A percentile compares a stretch with the other conserved stretches of the same genome.
Evolutionary conservation across 2,797 vertebrate species (phyloP).

Genomic region (Pogoniulus pusillus): DNA sequence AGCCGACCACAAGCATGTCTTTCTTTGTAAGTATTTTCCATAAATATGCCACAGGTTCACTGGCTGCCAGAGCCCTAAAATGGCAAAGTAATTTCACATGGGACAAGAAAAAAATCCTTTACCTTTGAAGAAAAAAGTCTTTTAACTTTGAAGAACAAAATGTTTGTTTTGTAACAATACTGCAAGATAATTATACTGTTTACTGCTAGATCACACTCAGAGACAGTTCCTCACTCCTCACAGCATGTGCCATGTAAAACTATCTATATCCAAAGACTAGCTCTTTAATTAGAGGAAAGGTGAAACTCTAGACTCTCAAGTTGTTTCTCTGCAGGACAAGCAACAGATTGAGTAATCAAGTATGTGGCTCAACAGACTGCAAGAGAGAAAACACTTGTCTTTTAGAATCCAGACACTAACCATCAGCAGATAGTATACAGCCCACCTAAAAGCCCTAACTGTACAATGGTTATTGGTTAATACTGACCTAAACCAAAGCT

Average conservation of each 20-base stretch:
- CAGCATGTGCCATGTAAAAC: background rate
- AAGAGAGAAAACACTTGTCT: background rate
- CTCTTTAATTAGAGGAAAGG: background rate
- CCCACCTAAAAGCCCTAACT: background rate
- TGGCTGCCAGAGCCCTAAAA: conserved; percentile 2
- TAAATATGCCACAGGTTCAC: conserved; percentile 22
- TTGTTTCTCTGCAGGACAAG: background rate
- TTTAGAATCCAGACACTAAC: background rate
- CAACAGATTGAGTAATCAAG: background rate
- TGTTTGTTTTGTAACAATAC: background rate
- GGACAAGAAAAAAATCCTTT: background rate
- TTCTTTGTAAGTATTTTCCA: conserved; percentile 54
- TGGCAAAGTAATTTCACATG: background rate
- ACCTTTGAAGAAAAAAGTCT: background rate
- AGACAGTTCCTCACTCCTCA: background rate
- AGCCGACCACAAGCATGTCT: conserved; percentile 37
- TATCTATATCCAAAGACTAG: background rate
- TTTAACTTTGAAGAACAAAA: background rate
- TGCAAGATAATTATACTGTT: background rate
- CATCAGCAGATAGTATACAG: background rate
- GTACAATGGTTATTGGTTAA: background rate
- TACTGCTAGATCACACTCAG: background rate
- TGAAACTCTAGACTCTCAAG: background rate
- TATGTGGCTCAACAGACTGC: background rate
- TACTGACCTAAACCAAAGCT: background rate